Evolutionary conservation across 2,888 invertebrate species (phyloP).

Genomic region (Junonia oenone): DNA sequence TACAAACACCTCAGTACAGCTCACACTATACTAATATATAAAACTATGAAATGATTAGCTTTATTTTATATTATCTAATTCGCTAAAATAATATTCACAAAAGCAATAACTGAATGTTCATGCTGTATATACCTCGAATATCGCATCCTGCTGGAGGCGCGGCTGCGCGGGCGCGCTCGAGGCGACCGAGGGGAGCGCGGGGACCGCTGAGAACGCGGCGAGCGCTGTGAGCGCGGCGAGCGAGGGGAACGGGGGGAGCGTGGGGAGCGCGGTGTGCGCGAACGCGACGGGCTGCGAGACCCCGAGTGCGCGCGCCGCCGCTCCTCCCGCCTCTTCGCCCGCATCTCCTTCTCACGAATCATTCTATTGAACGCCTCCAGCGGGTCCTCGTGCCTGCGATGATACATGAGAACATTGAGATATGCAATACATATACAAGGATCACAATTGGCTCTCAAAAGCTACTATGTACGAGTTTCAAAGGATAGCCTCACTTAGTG

Average conservation of each 20-base stretch:
- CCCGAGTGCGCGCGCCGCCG: slow-evolving; percentile 71
- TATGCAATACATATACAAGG: too few species aligned
- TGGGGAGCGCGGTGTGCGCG: slow-evolving; percentile 42
- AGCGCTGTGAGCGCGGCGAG: slow-evolving; percentile 37
- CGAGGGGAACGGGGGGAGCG: slow-evolving; percentile 47
- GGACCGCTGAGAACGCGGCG: slow-evolving; percentile 42
- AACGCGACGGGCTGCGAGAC: slow-evolving; percentile 42
- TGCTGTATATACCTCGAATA: slow-evolving; percentile 63
- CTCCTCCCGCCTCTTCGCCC: slow-evolving; percentile 81
- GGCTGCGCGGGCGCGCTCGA: slow-evolving; percentile 52
- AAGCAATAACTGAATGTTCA: too few species aligned
- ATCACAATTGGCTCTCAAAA: too few species aligned
- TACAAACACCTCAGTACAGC: too few species aligned
- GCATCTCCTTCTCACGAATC: slow-evolving; percentile 90
- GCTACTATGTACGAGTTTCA: background rate
- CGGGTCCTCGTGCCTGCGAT: slow-evolving; percentile 86
- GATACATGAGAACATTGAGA: background rate
- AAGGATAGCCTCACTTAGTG: too few species aligned
- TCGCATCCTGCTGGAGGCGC: slow-evolving; percentile 54
- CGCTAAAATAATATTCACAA: too few species aligned
- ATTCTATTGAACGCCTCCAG: slow-evolving; percentile 92
- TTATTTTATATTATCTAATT: too few species aligned
- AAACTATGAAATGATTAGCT: too few species aligned
- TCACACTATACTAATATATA: too few species aligned
- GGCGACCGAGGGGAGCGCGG: slow-evolving; percentile 40